These are phyloP conservation scores for Zeugodacus cucurbitae DNA, from an alignment of 1,140 invertebrate species.

Conservation along the genomic window DNA sequence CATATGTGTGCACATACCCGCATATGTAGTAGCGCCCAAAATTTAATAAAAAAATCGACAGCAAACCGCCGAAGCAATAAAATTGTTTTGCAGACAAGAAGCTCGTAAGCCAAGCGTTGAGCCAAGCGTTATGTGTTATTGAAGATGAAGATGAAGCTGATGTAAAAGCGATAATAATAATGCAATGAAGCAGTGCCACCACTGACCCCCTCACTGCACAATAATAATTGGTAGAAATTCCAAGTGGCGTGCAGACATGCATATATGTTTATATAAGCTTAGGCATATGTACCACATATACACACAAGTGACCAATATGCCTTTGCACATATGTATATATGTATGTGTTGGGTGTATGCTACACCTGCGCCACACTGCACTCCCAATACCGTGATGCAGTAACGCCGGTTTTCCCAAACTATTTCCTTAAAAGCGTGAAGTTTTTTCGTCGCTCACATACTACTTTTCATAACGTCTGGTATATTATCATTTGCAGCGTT, in stretches of 20 bases:
- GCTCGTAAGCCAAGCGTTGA: not conserved
- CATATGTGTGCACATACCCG: not conserved
- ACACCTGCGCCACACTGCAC: not conserved
- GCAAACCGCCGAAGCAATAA: not conserved
- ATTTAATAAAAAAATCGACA: not conserved
- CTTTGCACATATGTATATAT: not conserved
- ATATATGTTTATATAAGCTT: not conserved
- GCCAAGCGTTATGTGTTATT: not conserved
- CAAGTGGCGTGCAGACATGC: not conserved
- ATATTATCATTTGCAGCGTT: not conserved
- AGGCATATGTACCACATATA: not conserved
- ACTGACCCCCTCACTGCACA: not conserved
- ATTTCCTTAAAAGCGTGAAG: not conserved
- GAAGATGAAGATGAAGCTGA: not conserved
- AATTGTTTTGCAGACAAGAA: not conserved
- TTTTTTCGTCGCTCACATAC: not conserved
- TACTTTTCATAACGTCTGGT: not conserved
- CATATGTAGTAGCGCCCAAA: not conserved
- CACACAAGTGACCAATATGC: not conserved
- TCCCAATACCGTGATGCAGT: not conserved
- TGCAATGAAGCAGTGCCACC: not conserved
- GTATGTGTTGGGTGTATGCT: not conserved
- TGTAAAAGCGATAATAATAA: not conserved
- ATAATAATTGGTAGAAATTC: not conserved
- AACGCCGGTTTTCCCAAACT: constrained; percentile 25